Base-by-base conservation (phyloP, 2,797 vertebrate species). In the Propithecus perrieri region DNA sequence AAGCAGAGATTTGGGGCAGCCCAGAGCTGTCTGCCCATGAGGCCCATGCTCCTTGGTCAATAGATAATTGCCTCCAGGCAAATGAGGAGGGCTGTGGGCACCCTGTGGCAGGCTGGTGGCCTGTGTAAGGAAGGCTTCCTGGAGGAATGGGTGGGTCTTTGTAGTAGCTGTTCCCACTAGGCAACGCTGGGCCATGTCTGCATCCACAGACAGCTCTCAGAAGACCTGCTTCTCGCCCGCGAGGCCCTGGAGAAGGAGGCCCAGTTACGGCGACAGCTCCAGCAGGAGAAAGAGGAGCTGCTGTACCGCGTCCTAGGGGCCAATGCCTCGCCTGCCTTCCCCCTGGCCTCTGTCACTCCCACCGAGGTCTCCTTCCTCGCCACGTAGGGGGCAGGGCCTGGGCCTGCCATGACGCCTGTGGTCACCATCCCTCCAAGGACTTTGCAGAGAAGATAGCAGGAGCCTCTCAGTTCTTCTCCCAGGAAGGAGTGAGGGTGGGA, bases 211-310 rank as follows among this genome's bases (percentile, higher is more conserved):
- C 99, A 99, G 95, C 97, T 99, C n/a, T 99, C 99, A 0, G 99
- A 98, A 94, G 99, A 99, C 98, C 99, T 99, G 59, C 98, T 99
- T 94, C 98, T 98, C 0, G 94, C 99, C 55, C 99, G 99, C 7
- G 98, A 97, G 95, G 98, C 98, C 0, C 98, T 99, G 97, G 99
- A 99, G 97, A 99, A 99, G 97, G 99, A 99, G 98, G 76, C 95
- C 0, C 97, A 98, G 14, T 90, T 98, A 11, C 98, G 98, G 91
- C 99, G 98, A 69, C 99, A 98, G 85, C 98, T 99, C 74, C 98
- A 94, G 86, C 99, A 98, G 24, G 99, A 99, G 96, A 99, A 99
- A 88, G 99, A 99, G 94, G 99, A 99, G 98, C 98, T 99, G 95
- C 97, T 99, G 89, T 99, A 99, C 98, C 99, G 99, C 0, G 98